Conservation (phyloP, 2,888 invertebrate genomes). For the Noctua pronuba region DNA sequence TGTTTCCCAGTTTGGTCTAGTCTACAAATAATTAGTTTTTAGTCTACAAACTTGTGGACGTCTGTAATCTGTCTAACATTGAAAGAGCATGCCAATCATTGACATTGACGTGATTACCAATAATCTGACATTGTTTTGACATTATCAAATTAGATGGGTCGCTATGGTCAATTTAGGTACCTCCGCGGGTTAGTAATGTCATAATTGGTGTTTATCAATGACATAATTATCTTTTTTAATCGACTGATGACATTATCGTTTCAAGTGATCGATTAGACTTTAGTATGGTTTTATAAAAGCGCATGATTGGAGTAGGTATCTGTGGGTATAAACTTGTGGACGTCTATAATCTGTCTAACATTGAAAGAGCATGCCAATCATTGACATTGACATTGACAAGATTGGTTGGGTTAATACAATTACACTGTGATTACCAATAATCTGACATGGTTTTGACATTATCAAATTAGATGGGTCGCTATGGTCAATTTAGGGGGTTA, state of each 20-base stretch:
- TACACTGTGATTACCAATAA: conserved; percentile 9
- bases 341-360: conserved; percentile 3
- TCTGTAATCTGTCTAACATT: conserved; percentile 7
- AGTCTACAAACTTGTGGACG: conserved; percentile 29
- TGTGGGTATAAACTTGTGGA: conserved; percentile 22
- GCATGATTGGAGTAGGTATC: too few relatives aligned
- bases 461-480: neutral
- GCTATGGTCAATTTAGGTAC: too few relatives aligned
- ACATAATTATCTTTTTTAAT: too few relatives aligned
- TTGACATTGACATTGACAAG: neutral
- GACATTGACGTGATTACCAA: neutral
- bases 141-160: too few relatives aligned
- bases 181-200: too few relatives aligned
- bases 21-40: conserved; percentile 41
- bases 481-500: neutral
- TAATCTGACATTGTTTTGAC: too few relatives aligned
- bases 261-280: too few relatives aligned
- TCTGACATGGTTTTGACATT: neutral
- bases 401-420: conserved; percentile 8
- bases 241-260: too few relatives aligned
- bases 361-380: conserved; percentile 3
- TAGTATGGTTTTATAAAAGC: too few relatives aligned
- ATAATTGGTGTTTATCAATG: too few relatives aligned
- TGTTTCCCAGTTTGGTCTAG: conserved; percentile 15
- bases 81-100: conserved; percentile 7